Percentiles rank a stretch among this genome's conserved stretches.
These are phyloP conservation scores for Myiagra hebetior DNA, from an alignment of 2,113 vertebrate genomes.

Conservation along the genomic window DNA sequence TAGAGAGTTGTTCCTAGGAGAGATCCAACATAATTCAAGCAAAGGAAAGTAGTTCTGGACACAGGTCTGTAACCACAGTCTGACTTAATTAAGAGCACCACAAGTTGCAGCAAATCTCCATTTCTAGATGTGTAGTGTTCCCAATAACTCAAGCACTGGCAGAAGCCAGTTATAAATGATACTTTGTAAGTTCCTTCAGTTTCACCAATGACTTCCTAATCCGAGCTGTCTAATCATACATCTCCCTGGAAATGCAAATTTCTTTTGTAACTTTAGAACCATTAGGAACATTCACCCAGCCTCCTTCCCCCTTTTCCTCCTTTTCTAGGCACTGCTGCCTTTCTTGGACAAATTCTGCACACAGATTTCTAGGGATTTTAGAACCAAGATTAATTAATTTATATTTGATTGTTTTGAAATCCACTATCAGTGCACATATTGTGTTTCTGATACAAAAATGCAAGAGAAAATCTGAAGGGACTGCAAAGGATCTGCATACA, in stretches of 20 bases:
- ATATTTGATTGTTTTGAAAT: neutral
- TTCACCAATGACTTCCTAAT: neutral
- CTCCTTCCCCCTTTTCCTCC: neutral
- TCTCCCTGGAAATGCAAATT: neutral
- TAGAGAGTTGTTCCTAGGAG: neutral
- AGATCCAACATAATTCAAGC: neutral
- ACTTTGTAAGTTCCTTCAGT: neutral
- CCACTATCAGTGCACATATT: neutral
- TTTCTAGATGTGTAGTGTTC: neutral
- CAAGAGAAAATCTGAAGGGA: neutral
- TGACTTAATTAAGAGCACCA: neutral
- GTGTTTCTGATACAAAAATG: neutral
- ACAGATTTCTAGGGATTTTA: neutral
- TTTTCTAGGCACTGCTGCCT: neutral
- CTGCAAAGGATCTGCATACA: neutral
- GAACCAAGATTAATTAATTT: neutral
- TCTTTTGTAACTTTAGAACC: neutral
- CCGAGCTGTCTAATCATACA: neutral
- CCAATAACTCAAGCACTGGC: neutral
- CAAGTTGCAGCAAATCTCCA: neutral
- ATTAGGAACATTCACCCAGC: neutral
- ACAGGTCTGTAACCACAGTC: neutral
- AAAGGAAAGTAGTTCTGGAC: neutral
- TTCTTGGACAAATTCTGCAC: neutral
- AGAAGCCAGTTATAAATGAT: neutral